A percentile compares a stretch with the other conserved stretches of the same genome.
Evolutionary conservation across 1,140 invertebrate genomes (phyloP).

Genomic region (Eriosoma lanigerum): DNA sequence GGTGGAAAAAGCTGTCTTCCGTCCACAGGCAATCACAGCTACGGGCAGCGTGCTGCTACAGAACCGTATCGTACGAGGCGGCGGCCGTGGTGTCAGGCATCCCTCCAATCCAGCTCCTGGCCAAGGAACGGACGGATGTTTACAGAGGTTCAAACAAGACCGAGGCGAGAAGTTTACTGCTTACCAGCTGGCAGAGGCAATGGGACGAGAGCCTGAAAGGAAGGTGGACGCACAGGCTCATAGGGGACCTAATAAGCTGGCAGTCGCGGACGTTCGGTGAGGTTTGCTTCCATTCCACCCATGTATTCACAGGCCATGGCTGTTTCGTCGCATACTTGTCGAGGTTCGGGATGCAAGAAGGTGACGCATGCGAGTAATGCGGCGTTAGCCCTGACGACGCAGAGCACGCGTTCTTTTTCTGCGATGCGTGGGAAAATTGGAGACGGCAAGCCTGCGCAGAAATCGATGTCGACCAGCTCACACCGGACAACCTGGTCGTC

Average conservation of each 20-base stretch:
- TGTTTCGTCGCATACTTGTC: not conserved
- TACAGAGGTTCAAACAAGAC: not conserved
- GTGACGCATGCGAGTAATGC: not conserved
- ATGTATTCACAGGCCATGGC: not conserved
- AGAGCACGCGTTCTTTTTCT: not conserved
- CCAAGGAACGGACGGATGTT: not conserved
- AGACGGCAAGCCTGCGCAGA: too few relatives aligned
- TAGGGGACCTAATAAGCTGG: not conserved
- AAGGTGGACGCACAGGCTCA: not conserved
- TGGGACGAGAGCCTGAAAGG: not conserved
- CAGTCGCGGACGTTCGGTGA: not conserved
- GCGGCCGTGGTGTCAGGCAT: not conserved
- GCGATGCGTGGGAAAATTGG: not conserved
- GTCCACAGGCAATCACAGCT: not conserved
- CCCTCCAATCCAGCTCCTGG: not conserved
- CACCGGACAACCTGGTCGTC: not conserved
- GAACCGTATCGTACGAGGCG: not conserved
- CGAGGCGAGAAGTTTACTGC: not conserved
- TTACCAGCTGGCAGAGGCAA: not conserved
- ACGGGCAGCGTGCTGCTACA: not conserved
- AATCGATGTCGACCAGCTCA: not conserved
- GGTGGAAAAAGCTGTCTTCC: not conserved
- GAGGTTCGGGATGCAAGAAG: not conserved
- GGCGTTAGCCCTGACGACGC: not conserved
- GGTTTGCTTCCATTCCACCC: not conserved